Evolutionary conservation across 2,888 invertebrate species (phyloP), one percentile per base, ranked within the genome.

Genomic region (Rotaria magnacalcarata): DNA sequence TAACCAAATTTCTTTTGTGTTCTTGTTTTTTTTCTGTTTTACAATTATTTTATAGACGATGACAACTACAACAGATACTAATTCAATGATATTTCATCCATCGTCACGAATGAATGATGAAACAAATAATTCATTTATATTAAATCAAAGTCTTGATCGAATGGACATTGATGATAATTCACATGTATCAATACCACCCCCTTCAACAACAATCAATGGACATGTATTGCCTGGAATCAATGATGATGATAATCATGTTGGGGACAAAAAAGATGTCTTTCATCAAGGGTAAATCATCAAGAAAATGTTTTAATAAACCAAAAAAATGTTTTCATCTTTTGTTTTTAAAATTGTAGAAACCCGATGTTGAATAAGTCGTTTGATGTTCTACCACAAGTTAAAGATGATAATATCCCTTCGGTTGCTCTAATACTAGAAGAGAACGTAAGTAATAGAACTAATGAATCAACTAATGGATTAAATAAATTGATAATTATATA

Each of bases 311-410:
- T 47, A 50, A 50, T 50, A 50, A 50, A 10, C 6, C 1, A 4
- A 27, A 27, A 27, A 47, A 43, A 47, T 24, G 19, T 24, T 27
- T 8, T 52, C 16, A 19, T 54, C 11, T 16, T 24, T 80, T 41
- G 24, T 8, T 80, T 43, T 24, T 34, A n/a, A n/a, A 47, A 8
- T 7, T 80, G 47, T 47, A 80, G 80, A 80, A 80, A 80, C 47
- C 80, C 80, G 47, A n/a, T 47, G 21, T 80, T 80, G 24, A 80
- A 80, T 47, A 80, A 80, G 47, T 80, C 80, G 47, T 80, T 80
- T 16, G 80, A 80, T 80, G 80, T 80, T 47, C 24, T 80, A n/a
- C 80, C 80, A 47, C 80, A 47, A 80, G 11, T 80, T 24, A 80
- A 47, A 47, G 47, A 80, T n/a, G 47, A 80, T 24, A 41, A 67